These are phyloP conservation scores for Pinna nobilis DNA, from an alignment of 1,140 invertebrate species.

Conservation along the genomic window DNA sequence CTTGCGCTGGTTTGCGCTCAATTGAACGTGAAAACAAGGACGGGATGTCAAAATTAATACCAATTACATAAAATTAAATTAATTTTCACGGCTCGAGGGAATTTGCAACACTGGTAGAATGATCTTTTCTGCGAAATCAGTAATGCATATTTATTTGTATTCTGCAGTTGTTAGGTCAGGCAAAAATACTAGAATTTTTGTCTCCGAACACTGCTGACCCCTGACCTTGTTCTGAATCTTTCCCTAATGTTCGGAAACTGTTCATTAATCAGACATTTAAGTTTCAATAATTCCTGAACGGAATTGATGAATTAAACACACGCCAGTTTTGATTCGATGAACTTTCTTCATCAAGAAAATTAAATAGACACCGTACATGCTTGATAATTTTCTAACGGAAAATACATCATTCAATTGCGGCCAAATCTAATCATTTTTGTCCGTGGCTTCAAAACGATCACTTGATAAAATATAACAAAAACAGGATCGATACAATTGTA, in stretches of 20 bases:
- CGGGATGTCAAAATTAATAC: not conserved
- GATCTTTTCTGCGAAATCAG: not conserved
- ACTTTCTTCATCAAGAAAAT: conserved; percentile 1
- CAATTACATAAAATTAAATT: not conserved
- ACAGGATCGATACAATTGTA: not conserved
- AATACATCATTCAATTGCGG: conserved; percentile 24
- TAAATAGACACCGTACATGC: conserved; percentile 18
- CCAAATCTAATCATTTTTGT: conserved; percentile 20
- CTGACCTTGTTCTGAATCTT: not conserved
- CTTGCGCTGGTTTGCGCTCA: no score
- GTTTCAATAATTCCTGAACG: not conserved
- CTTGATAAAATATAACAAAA: not conserved
- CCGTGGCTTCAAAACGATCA: not conserved
- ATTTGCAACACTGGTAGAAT: not conserved
- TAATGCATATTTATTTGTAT: not conserved
- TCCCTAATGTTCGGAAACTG: not conserved
- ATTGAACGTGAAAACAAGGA: no score
- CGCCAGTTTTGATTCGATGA: not conserved
- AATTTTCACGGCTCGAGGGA: not conserved
- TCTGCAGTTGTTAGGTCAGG: not conserved
- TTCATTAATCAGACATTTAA: not conserved
- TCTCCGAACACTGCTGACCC: not conserved
- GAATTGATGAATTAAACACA: not conserved
- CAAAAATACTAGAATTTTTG: not conserved
- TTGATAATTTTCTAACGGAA: conserved; percentile 22